Base-by-base conservation (phyloP, 2,797 vertebrate genomes). In the Benthosema pterotum region DNA sequence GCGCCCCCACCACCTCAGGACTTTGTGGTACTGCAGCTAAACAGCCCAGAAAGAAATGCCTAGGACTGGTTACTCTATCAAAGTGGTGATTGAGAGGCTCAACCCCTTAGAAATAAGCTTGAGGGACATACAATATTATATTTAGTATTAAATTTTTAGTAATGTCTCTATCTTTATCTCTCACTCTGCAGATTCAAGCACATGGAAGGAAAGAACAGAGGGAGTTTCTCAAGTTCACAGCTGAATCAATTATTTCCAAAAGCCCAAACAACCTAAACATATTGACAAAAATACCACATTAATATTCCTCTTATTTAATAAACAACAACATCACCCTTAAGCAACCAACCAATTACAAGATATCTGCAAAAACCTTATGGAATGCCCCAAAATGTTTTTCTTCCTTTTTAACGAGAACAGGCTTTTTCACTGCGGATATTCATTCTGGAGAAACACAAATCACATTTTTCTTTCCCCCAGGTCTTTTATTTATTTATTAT, bases 221-320 rank as follows among this genome's bases (percentile, higher is more conserved):
- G 77, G 79, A 84, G 70, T 74, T 71, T 52, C 66, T 52, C 77
- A 76, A 77, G 81, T 86, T 89, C 78, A 85, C 76, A 72, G 75
- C 68, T 79, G 78, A 85, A 80, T 89, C 70, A 69, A 84, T 87
- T 83, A 87, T 83, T 78, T 74, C 57, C 64, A 77, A 64, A 74
- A 80, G 76, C 79, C 78, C 59, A 72, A 87, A 88, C 81, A 86
- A 81, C 81, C 83, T 84, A 80, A 82, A 86, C 78, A 80, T 88
- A 77, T 85, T 86, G 80, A 83, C 81, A 87, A 79, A 87, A 80
- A 86, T 71, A 75, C 57, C 68, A 42, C 75, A 91, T 91, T 82
- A 77, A 90, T 90, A 90, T 90, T 89, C 78, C 89, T 86, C 64
- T n/a, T 25, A 15, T 69, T 75, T 83, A 88, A 89, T 87, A 83